phyloP scores from a whole-genome alignment of 2,888 invertebrate species.

The Chrysotoxum bicinctum region DNA sequence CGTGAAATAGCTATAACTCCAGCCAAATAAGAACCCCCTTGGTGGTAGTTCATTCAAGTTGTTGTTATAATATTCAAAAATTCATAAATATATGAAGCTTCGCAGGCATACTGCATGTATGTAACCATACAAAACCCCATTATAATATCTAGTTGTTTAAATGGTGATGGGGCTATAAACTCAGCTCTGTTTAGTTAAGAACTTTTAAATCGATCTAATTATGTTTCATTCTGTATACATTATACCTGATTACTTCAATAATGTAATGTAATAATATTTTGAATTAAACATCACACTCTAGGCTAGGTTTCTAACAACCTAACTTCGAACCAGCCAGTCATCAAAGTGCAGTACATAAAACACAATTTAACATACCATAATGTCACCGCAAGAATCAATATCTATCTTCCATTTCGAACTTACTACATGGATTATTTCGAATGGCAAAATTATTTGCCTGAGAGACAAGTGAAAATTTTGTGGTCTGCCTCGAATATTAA shows the following conservation, averaged over 20 bases:
- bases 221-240: too few relatives aligned
- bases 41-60: too few relatives aligned
- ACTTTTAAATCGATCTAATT: too few relatives aligned
- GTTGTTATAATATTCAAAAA: too few relatives aligned
- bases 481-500: slow-evolving; percentile 64
- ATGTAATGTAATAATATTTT: neutral
- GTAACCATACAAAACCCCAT: too few relatives aligned
- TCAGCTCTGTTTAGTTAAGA: too few relatives aligned
- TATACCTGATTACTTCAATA: neutral
- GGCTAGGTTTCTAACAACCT: neutral
- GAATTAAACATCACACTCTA: neutral
- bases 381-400: slow-evolving; percentile 11
- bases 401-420: slow-evolving; percentile 6
- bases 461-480: slow-evolving; percentile 63
- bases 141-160: too few relatives aligned
- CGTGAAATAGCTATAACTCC: too few relatives aligned
- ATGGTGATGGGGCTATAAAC: too few relatives aligned
- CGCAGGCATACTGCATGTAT: too few relatives aligned
- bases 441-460: slow-evolving; percentile 57
- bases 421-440: slow-evolving; percentile 13
- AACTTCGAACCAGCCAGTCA: neutral
- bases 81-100: too few relatives aligned
- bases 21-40: too few relatives aligned
- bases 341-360: neutral
- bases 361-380: slow-evolving; percentile 2